These are phyloP conservation scores for Adelphocoris suturalis DNA, from an alignment of 2,888 invertebrate species.

Conservation along the genomic window DNA sequence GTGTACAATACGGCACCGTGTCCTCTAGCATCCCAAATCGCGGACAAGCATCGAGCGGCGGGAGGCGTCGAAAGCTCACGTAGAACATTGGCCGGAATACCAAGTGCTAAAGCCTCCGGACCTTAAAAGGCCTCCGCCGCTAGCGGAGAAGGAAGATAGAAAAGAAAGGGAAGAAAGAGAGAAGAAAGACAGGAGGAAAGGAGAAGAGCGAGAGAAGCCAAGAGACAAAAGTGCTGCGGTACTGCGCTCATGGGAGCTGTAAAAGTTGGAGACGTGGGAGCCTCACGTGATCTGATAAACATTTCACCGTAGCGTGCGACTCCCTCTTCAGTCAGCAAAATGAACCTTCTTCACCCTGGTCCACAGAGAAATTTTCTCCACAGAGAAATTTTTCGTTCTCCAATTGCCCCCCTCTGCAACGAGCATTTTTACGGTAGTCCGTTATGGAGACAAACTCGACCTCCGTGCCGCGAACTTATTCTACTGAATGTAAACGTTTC, in stretches of 20 bases:
- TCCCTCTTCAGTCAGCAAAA: constrained; percentile 21
- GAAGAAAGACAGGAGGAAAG: neutral
- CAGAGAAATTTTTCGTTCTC: constrained; percentile 22
- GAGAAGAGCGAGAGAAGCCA: neutral
- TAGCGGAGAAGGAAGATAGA: neutral
- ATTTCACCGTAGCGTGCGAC: constrained; percentile 47
- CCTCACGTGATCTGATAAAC: constrained; percentile 63
- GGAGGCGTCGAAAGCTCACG: constrained; percentile 34
- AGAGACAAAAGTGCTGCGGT: constrained; percentile 54
- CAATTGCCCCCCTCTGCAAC: neutral
- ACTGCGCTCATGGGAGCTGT: constrained; percentile 63
- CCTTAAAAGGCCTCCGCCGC: neutral
- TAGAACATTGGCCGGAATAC: constrained; percentile 63
- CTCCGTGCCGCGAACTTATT: neutral
- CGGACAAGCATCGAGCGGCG: neutral
- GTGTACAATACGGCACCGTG: too few species aligned
- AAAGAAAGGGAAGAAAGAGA: neutral
- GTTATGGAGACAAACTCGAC: neutral
- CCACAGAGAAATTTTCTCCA: constrained; percentile 12
- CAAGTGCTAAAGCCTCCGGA: constrained; percentile 37
- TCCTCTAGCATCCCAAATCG: too few species aligned
- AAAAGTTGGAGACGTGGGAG: constrained; percentile 45
- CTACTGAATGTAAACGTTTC: neutral
- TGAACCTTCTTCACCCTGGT: neutral
- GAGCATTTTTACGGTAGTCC: neutral